phyloP scores from a whole-genome alignment of 1,140 invertebrate genomes.

The Battus philenor region DNA sequence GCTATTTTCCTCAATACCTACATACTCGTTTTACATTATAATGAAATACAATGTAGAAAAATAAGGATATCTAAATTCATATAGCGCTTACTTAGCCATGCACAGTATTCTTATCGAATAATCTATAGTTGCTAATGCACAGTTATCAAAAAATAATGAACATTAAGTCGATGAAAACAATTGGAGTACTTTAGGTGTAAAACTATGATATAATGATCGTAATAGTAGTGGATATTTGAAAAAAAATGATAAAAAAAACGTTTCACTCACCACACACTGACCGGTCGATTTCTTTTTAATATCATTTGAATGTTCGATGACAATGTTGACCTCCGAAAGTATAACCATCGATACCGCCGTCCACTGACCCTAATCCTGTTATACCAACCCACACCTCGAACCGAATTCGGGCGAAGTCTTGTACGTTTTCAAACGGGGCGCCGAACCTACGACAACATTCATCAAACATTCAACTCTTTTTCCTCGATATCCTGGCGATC shows the following conservation, averaged over 20 bases:
- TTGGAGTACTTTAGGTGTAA: conserved; percentile 7
- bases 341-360: neutral
- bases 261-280: conserved; percentile 6
- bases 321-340: conserved; percentile 49
- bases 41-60: conserved; percentile 19
- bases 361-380: no score
- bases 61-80: conserved; percentile 23
- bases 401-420: conserved; percentile 15
- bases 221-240: no score
- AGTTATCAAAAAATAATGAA: conserved; percentile 1
- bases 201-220: neutral
- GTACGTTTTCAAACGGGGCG: conserved; percentile 29
- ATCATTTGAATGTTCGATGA: conserved; percentile 72
- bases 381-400: neutral
- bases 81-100: conserved; percentile 37
- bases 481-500: conserved; percentile 35
- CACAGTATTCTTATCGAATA: conserved; percentile 28
- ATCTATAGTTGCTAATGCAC: conserved; percentile 24
- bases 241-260: conserved; percentile 6
- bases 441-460: conserved; percentile 58
- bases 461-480: conserved; percentile 78
- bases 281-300: conserved; percentile 5
- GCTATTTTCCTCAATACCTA: conserved; percentile 16
- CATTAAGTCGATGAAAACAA: neutral
- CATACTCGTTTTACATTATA: conserved; percentile 18